Evolutionary conservation across 2,888 invertebrate species (phyloP).

Genomic region (Odontothrips loti): DNA sequence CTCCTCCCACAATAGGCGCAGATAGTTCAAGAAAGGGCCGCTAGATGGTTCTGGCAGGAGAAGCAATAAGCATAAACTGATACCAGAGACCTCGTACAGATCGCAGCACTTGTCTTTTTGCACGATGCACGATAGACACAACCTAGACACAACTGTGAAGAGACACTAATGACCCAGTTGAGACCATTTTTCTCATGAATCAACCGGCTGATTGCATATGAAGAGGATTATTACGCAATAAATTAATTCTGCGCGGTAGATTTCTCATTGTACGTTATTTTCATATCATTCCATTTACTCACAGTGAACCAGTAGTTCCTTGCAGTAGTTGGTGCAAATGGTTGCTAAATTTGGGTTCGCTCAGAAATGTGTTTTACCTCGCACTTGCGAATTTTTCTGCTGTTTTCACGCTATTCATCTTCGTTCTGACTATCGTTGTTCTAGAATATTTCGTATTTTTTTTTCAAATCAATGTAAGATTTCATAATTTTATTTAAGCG

Average conservation of each 20-base stretch:
- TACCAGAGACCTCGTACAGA: neutral
- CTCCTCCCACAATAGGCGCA: too few species aligned
- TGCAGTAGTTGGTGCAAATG: neutral
- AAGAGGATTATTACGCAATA: too few species aligned
- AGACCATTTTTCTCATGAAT: neutral
- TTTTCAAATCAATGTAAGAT: neutral
- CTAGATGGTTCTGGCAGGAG: too few species aligned
- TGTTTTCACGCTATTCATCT: neutral
- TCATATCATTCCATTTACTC: too few species aligned
- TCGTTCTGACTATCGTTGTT: neutral
- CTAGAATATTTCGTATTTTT: neutral
- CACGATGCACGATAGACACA: too few species aligned
- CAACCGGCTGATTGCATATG: neutral
- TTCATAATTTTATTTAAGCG: neutral
- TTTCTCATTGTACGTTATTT: too few species aligned
- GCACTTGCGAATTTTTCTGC: neutral
- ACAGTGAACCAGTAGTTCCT: too few species aligned
- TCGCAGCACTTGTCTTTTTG: neutral
- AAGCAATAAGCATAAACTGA: too few species aligned
- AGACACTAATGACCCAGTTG: neutral
- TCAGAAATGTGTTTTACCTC: neutral
- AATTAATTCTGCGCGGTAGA: too few species aligned
- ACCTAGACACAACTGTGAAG: too few species aligned
- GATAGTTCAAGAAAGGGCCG: too few species aligned
- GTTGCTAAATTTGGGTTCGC: neutral